Base-by-base conservation (phyloP, 2,113 vertebrate genomes). In the Siphamia tubifer region DNA sequence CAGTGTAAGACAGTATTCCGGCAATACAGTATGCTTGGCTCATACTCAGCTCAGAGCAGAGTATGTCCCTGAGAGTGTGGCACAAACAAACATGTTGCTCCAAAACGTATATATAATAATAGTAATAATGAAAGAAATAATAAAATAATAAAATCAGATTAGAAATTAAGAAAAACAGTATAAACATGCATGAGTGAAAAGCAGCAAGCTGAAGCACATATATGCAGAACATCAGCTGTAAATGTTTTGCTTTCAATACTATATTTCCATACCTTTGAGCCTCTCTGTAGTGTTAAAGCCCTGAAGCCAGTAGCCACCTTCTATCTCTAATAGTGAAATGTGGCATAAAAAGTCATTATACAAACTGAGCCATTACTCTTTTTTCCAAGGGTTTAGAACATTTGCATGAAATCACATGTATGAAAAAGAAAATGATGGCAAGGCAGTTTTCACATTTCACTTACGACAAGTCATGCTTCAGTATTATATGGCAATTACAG, bases 401-500 rank as follows among this genome's bases (percentile, higher is more conserved):
- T 87, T 89, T 89, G 74, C 77, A 88, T 89, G 74, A 85, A 89
- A 89, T 88, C 70, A 69, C 82, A 89, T 79, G 80, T 75, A 68
- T 76, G 72, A 75, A 52, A 63, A 48, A 44, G 71, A 86, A 88
- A 91, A 77, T 81, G 85, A 89, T 84, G 84, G 85, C 78, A 36
- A 44, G 43, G 88, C 90, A 85, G 48, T 90, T 88, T 91, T 88
- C 65, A 83, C 77, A 81, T 84, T 77, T 78, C 77, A 79, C 70
- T 87, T 81, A 70, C 69, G 85, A 77, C 62, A 39, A 78, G 81
- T 81, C 87, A 85, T 82, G 79, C 84, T 82, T 80, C 82, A 72
- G 74, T 78, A 88, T 89, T 73, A 84, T 82, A 70, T 71, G 67
- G 74, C 79, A 88, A 89, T 91, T 88, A 89, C 71, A 87, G 89